Conservation (phyloP, 1,140 invertebrate species). For the Leptopilina boulardi region DNA sequence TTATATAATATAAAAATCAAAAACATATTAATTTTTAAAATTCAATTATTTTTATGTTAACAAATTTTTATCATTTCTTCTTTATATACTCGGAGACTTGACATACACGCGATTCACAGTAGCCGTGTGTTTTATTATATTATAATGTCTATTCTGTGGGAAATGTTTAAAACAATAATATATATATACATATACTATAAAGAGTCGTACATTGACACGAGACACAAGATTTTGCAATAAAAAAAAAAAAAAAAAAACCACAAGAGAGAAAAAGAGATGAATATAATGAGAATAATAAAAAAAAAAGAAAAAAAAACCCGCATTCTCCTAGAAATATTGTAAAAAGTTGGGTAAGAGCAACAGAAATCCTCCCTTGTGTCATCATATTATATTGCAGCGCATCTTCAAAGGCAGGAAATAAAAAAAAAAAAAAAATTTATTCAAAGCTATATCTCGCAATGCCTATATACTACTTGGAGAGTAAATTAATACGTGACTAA, state of each 20-base stretch:
- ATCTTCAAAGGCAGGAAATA: conserved; percentile 27
- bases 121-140: no score
- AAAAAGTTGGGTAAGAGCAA: not conserved
- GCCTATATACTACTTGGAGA: not conserved
- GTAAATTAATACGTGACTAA: conserved; percentile 11
- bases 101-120: no score
- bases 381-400: conserved; percentile 12
- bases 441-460: conserved; percentile 22
- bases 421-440: conserved; percentile 23
- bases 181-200: not conserved
- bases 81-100: no score
- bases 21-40: no score
- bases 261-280: not conserved
- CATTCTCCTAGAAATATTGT: not conserved
- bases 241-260: not conserved
- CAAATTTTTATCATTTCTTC: no score
- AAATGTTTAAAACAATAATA: not conserved
- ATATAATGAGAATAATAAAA: not conserved
- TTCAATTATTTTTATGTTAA: no score
- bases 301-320: not conserved
- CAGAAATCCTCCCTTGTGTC: not conserved
- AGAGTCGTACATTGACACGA: not conserved
- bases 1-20: no score
- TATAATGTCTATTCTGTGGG: not conserved
- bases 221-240: not conserved